Conservation (phyloP, 2,888 invertebrate species). For the Caenorhabditis sp. region DNA sequence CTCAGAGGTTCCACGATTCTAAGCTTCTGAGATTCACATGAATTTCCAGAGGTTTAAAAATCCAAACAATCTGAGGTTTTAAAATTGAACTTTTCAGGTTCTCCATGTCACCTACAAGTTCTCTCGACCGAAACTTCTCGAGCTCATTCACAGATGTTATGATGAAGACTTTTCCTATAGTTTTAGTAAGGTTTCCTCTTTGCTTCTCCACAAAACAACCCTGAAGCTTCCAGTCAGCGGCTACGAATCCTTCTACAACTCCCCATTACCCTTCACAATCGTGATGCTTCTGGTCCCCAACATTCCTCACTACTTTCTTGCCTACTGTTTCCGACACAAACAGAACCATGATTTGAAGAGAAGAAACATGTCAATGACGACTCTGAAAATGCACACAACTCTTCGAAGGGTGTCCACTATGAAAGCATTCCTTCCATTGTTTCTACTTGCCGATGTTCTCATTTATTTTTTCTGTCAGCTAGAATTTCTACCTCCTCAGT, state of each 20-base stretch:
- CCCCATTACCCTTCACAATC: conserved; percentile 43
- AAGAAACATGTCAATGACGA: conserved; percentile 50
- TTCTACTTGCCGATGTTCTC: conserved; percentile 52
- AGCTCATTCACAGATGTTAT: conserved; percentile 44
- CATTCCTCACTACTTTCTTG: conserved; percentile 58
- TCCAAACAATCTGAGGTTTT: no score
- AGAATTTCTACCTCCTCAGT: conserved; percentile 54
- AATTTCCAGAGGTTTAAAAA: no score
- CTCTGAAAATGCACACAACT: conserved; percentile 56
- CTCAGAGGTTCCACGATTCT: no score
- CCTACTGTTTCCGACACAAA: conserved; percentile 59
- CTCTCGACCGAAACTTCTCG: conserved; percentile 31
- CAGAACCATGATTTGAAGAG: conserved; percentile 61
- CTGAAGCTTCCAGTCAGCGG: conserved; percentile 38
- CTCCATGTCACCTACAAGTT: conserved; percentile 26
- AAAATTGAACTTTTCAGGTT: conserved; percentile 15
- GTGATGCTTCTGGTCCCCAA: conserved; percentile 45
- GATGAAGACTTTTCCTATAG: conserved; percentile 49
- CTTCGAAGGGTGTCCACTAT: conserved; percentile 57
- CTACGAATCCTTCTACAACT: conserved; percentile 60
- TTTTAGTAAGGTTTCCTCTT: conserved; percentile 3
- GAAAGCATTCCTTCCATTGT: conserved; percentile 61
- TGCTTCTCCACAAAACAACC: not conserved
- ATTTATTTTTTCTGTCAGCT: conserved; percentile 60
- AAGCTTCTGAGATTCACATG: no score